Evolutionary conservation across 2,888 invertebrate species (phyloP), one percentile per base, ranked within the genome.

Genomic region (Cloeon dipterum): DNA sequence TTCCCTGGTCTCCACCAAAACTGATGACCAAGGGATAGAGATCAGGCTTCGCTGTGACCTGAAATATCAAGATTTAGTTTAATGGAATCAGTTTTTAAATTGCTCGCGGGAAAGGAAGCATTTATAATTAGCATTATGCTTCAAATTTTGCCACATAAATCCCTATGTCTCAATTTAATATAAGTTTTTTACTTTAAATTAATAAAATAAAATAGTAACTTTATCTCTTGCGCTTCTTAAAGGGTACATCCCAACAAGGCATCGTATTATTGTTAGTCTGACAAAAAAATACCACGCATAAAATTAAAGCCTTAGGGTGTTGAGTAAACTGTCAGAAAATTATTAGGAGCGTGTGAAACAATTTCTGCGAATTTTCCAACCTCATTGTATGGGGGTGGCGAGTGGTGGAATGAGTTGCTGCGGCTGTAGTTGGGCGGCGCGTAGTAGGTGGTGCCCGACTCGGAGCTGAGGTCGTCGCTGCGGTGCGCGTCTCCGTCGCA

Each of bases 41-140:
- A 51, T 83, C 82, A 8, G 83, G 83, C 48, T 83, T 83, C 11
- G 82, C 75, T 40, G 82, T 76, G 44, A 82, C 82, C 81, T 81
- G 50, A 16, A 53, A 42, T 41, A 26, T 40, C 26, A 13, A 34
- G 19, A 20, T 8, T n/a, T n/a, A n/a, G n/a, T n/a, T n/a, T n/a
- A n/a, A n/a, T n/a, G n/a, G n/a, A n/a, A 3, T n/a, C 4, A n/a
- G 26, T 13, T n/a, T 3, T 23, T 11, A 11, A 23, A 10, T 10
- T 2, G 23, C n/a, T n/a, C n/a, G n/a, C n/a, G n/a, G n/a, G n/a
- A n/a, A n/a, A n/a, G n/a, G n/a, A n/a, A n/a, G n/a, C n/a, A n/a
- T n/a, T n/a, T n/a, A n/a, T n/a, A n/a, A n/a, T n/a, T n/a, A n/a
- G n/a, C n/a, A n/a, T n/a, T n/a, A n/a, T n/a, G n/a, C n/a, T n/a